Evolutionary conservation across 1,140 invertebrate species (phyloP).

Genomic region (Heliconius hewitsoni): DNA sequence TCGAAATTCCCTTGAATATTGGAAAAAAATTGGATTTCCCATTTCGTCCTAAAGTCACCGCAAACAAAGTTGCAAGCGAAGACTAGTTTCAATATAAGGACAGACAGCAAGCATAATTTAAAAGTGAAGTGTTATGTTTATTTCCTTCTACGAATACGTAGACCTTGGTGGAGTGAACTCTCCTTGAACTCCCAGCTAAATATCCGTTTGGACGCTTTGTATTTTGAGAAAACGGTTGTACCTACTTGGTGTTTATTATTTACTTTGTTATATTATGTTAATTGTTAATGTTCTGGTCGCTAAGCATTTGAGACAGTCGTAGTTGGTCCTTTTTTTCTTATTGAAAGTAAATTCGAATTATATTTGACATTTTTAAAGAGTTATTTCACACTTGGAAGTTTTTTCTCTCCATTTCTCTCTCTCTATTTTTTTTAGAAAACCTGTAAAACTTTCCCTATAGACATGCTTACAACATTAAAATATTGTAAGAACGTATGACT

Average conservation of each 20-base stretch:
- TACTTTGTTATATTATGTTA: slow-evolving; percentile 3
- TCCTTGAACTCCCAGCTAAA: slow-evolving; percentile 1
- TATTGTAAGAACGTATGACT: too few relatives aligned
- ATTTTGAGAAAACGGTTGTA: slow-evolving; percentile 1
- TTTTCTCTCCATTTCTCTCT: too few relatives aligned
- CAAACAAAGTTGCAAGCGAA: too few relatives aligned
- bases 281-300: neutral
- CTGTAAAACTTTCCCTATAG: too few relatives aligned
- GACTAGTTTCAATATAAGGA: too few relatives aligned
- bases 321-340: neutral
- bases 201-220: slow-evolving; percentile 9
- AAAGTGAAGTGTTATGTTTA: neutral
- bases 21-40: neutral
- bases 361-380: too few relatives aligned
- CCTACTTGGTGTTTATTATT: neutral
- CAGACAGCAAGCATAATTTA: neutral
- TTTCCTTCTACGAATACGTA: slow-evolving; percentile 13
- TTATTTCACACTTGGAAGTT: too few relatives aligned
- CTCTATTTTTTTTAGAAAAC: too few relatives aligned
- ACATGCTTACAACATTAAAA: too few relatives aligned
- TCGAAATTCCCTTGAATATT: too few relatives aligned
- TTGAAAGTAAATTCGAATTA: neutral
- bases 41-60: too few relatives aligned
- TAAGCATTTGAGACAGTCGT: neutral
- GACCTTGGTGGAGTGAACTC: slow-evolving; percentile 1